Evolutionary conservation across 2,797 vertebrate genomes (phyloP).

Genomic region (Manis pentadactyla): DNA sequence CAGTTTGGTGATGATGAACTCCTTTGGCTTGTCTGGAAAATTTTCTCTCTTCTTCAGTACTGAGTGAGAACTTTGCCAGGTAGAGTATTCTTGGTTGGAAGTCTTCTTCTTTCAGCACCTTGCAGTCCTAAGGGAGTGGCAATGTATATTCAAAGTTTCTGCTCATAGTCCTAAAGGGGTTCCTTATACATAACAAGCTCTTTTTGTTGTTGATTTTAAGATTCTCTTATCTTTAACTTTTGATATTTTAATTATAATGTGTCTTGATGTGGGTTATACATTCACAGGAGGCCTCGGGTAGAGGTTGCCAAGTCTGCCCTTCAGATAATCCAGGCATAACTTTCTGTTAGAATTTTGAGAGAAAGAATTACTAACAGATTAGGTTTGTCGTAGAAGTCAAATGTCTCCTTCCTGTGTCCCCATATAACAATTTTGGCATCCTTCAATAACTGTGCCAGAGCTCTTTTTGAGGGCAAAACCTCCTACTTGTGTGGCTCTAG

Average conservation of each 20-base stretch:
- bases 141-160: not conserved
- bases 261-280: not conserved
- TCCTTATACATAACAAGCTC: not conserved
- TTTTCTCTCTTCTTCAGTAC: not conserved
- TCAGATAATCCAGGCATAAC: not conserved
- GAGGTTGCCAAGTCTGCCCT: not conserved
- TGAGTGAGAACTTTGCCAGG: not conserved
- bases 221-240: not conserved
- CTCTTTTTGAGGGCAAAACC: not conserved
- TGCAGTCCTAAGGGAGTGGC: not conserved
- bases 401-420: not conserved
- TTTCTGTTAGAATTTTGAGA: not conserved
- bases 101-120: not conserved
- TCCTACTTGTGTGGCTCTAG: not conserved
- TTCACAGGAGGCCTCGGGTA: not conserved
- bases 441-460: not conserved
- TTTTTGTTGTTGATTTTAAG: not conserved
- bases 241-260: not conserved
- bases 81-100: not conserved
- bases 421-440: not conserved
- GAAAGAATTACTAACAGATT: constrained; percentile 16
- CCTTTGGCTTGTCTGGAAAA: not conserved
- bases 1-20: not conserved
- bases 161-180: not conserved
- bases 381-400: not conserved